These are phyloP conservation scores for Botia kubotai DNA, from an alignment of 2,797 vertebrate species.

Conservation along the genomic window DNA sequence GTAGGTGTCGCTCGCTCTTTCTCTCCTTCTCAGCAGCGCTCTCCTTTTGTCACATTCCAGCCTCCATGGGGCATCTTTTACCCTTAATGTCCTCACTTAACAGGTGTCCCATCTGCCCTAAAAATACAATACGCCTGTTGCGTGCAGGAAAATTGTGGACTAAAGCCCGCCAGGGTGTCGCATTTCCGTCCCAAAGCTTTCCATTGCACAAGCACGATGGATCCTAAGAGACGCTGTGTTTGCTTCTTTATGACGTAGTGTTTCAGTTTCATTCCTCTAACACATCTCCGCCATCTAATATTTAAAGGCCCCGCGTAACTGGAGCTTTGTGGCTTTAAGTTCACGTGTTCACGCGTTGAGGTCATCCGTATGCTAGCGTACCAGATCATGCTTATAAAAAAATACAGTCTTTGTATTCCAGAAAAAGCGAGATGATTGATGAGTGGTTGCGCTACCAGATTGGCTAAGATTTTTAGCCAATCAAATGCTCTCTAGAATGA, in stretches of 20 bases:
- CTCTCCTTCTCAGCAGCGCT: slow-evolving; percentile 25
- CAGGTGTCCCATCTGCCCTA: slow-evolving; percentile 51
- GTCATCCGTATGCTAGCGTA: not conserved
- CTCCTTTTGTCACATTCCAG: slow-evolving; percentile 15
- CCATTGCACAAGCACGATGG: slow-evolving; percentile 10
- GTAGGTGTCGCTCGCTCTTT: slow-evolving; percentile 15
- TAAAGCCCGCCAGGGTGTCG: slow-evolving; percentile 38
- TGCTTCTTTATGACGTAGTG: not conserved
- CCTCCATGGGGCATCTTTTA: slow-evolving; percentile 48
- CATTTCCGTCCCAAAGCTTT: slow-evolving; percentile 36
- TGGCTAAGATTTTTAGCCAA: too few species aligned
- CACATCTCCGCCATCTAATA: not conserved
- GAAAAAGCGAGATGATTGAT: too few species aligned
- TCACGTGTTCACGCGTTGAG: not conserved
- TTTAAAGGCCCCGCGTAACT: not conserved
- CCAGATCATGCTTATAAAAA: too few species aligned
- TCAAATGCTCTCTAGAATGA: too few species aligned
- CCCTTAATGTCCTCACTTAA: slow-evolving; percentile 38
- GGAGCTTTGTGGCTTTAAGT: not conserved
- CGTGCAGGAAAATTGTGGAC: slow-evolving; percentile 49
- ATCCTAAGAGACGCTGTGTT: slow-evolving; percentile 2
- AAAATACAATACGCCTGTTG: slow-evolving; percentile 57
- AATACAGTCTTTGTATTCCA: too few species aligned
- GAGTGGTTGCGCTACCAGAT: too few species aligned
- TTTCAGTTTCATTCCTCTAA: not conserved